Base-by-base conservation (phyloP, 2,113 vertebrate genomes). In the Dasyurus viverrinus region DNA sequence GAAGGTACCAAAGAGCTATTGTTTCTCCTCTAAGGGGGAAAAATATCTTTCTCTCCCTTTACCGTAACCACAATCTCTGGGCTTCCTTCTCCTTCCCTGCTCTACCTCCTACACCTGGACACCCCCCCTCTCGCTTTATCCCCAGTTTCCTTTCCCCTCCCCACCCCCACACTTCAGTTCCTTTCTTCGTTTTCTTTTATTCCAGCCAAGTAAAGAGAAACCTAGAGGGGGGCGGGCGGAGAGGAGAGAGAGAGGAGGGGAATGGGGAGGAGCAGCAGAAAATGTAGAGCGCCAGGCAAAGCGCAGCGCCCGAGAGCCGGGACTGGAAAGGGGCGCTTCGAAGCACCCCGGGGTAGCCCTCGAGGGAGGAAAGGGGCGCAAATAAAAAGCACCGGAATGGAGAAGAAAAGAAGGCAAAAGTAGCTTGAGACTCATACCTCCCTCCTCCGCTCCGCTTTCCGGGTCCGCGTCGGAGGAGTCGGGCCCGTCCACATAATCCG, bases 381-480 rank as follows among this genome's bases (percentile, higher is more conserved):
- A 16, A 68, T 68, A 16, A 68, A 68, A 68, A 68, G 60, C 12
- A 36, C 60, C 36, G 60, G 30, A 36, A 68, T 90, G 89, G 46
- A 90, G 23, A 11, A 48, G 89, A 7, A 26, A 90, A 48, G 47
- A 46, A 42, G 89, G 14, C 12, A 0, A n/a, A 68, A 48, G 84
- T 48, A 47, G 93, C 0, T 19, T n/a, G 42, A 48, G n/a, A 42
- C 90, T 96, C 98, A 98, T 98, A 98, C 98, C 98, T 97, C 98
- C 98, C 95, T 98, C 98, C 95, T 98, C 98, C 48, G 97, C 96
- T 76, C 98, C 98, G 96, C 98, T 98, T 97, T 98, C 98, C 92
- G 93, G 98, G 89, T 98, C 98, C 12, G 97, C 98, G 95, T 98
- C 98, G 90, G 98, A 98, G 94, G 97, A 98, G 92, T 98, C 98